Conservation (phyloP, 2,888 invertebrate genomes). For the Morpho deidamia region DNA sequence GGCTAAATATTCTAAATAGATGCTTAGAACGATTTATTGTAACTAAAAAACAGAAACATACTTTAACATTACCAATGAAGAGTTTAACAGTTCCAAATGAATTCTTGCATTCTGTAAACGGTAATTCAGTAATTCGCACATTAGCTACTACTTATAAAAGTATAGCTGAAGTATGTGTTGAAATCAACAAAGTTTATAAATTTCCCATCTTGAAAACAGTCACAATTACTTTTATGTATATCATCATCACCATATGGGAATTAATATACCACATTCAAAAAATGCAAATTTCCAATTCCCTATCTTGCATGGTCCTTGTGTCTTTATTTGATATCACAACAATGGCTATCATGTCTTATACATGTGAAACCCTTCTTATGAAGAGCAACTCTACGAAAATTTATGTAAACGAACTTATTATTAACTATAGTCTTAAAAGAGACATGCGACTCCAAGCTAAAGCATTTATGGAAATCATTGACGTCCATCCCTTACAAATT, state of each 20-base stretch:
- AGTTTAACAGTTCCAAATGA: slow-evolving; percentile 21
- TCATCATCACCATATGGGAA: slow-evolving; percentile 49
- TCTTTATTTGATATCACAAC: slow-evolving; percentile 22
- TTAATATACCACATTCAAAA: slow-evolving; percentile 39
- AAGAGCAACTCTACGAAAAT: slow-evolving; percentile 43
- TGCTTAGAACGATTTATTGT: slow-evolving; percentile 34
- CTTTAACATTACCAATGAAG: slow-evolving; percentile 13
- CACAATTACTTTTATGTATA: slow-evolving; percentile 43
- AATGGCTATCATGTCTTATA: slow-evolving; percentile 33
- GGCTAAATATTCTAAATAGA: slow-evolving; percentile 41
- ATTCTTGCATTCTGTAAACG: slow-evolving; percentile 30
- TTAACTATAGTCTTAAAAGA: slow-evolving; percentile 49
- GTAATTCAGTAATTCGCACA: slow-evolving; percentile 40
- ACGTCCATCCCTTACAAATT: slow-evolving; percentile 43
- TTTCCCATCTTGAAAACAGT: slow-evolving; percentile 52
- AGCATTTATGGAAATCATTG: slow-evolving; percentile 53
- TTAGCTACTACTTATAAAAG: slow-evolving; percentile 42
- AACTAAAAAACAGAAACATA: slow-evolving; percentile 27
- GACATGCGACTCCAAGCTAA: slow-evolving; percentile 51
- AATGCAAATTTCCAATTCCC: slow-evolving; percentile 24
- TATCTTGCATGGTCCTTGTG: slow-evolving; percentile 24
- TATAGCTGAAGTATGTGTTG: slow-evolving; percentile 40
- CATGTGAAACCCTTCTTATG: slow-evolving; percentile 41
- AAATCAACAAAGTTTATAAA: slow-evolving; percentile 47
- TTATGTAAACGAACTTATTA: slow-evolving; percentile 51